Base-by-base conservation (phyloP, 2,113 vertebrate species). In the Channa maculata region DNA sequence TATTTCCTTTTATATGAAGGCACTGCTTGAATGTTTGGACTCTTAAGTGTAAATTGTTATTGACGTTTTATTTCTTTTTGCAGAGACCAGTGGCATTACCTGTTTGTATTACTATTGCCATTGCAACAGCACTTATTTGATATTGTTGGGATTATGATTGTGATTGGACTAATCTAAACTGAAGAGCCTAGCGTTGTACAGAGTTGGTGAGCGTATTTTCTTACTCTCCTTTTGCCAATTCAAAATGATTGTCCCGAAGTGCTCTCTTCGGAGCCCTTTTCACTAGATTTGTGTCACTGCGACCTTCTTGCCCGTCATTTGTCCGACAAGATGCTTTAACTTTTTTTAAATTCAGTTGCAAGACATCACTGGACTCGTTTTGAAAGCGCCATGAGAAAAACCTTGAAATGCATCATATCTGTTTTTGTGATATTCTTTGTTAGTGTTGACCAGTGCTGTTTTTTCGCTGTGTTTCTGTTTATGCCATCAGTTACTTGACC, bases 401-500 rank as follows among this genome's bases (percentile, higher is more conserved):
- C 43, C 77, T 77, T 67, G 41, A 77, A 60, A 48, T 67, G 67
- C 71, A 59, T 65, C 80, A 34, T 43, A 43, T 44, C 38, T 7
- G 3, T 60, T 79, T 72, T 34, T 15, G 59, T 14, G 43, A 69
- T 84, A 44, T 65, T 80, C 69, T 88, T 79, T 59, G 45, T 76
- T 60, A 50, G 69, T 77, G 83, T 82, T 79, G 58, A 69, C 76
- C 62, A 71, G 77, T 90, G 84, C 79, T 61, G 68, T 83, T 87
- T 59, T 34, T 72, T 79, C 52, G 38, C 11, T 14, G 69, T 68
- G 71, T 84, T 88, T 84, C 51, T 61, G 81, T 77, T 84, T 14
- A 60, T 15, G 54, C 80, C 85, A 81, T 78, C 53, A 38, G 41
- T 67, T 77, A 82, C 81, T 89, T 82, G 87, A 91, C 86, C 75